Evolutionary conservation across 2,797 vertebrate species (phyloP), one percentile per base, ranked within the genome.

Genomic region (Darevskia mixta): DNA sequence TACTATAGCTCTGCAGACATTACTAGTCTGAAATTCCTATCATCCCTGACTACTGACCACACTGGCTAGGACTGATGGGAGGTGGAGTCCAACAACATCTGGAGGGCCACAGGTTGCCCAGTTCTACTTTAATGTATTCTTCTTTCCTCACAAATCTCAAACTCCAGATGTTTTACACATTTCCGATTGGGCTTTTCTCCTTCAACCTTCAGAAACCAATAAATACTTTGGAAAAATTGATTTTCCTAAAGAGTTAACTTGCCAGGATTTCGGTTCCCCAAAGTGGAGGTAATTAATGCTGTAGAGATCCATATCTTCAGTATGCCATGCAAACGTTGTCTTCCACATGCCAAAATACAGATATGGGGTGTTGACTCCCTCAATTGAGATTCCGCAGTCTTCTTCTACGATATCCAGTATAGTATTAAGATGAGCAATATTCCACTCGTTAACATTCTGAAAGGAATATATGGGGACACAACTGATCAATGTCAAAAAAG

Each of bases 321-420:
- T 99, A 95, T 99, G 99, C 99, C 99, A 99, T 0, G 99, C 98
- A 94, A 99, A 99, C 13, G 98, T 98, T 72, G 99, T 99, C 96
- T 99, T 99, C 99, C 99, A 99, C 99, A 99, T 99, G 89, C 99
- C 99, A 92, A 99, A 99, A 96, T 99, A 99, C 0, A 99, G 97
- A 93, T 99, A 99, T 0, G 99, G 99, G 0, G 99, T 99, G 97
- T 99, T 99, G 72, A 99, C 99, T 23, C 98, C 99, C 93, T 99
- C 98, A 35, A 99, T 99, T 83, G 98, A 98, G 87, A 99, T 98
- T 2, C 99, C 99, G 64, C 98, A 98, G 88, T 99, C 98, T 95
- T 99, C 98, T 95, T 97, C 98, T 25, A 99, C 98, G 82, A 99
- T 97, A 91, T 99, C 99, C 96, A 99, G 94, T 94, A 99, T 97